Conservation (phyloP, 2,888 invertebrate species). For the Sphaerophoria rueppellii region DNA sequence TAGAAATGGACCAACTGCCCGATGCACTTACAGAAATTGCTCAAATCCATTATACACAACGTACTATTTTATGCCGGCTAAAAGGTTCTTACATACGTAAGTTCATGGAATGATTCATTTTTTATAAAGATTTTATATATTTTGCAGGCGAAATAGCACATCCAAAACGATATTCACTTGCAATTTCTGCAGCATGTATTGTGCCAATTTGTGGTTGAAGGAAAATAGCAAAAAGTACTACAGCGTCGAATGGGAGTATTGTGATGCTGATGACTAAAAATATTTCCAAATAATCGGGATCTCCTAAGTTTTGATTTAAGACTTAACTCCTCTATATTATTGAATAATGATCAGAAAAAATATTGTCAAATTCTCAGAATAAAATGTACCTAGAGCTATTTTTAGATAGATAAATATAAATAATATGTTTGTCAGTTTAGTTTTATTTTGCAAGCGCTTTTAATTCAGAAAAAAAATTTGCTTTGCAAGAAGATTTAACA, state of each 20-base stretch:
- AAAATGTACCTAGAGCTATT: too few relatives aligned
- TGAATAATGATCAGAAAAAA: too few relatives aligned
- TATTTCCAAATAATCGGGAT: not conserved
- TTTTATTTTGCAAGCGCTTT: too few relatives aligned
- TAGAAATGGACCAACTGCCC: conserved; percentile 79
- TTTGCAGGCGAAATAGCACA: conserved; percentile 78
- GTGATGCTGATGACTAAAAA: conserved; percentile 74
- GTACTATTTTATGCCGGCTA: conserved; percentile 81
- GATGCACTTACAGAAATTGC: conserved; percentile 79
- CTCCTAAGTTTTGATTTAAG: too few relatives aligned
- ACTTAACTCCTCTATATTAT: too few relatives aligned
- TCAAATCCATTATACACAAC: conserved; percentile 79
- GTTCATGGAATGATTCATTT: not conserved
- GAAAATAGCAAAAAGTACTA: conserved; percentile 79
- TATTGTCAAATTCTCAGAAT: too few relatives aligned
- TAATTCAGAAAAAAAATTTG: too few relatives aligned
- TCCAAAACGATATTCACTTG: conserved; percentile 81
- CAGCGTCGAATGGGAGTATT: conserved; percentile 79
- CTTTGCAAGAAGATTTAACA: too few relatives aligned
- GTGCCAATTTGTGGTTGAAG: conserved; percentile 79
- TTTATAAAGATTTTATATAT: not conserved
- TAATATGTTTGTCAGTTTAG: not conserved
- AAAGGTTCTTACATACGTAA: conserved; percentile 75
- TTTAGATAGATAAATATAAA: too few relatives aligned
- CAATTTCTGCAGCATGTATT: conserved; percentile 79